These are phyloP conservation scores for Ploceus nigricollis DNA, from an alignment of 2,113 vertebrate species.

Conservation along the genomic window DNA sequence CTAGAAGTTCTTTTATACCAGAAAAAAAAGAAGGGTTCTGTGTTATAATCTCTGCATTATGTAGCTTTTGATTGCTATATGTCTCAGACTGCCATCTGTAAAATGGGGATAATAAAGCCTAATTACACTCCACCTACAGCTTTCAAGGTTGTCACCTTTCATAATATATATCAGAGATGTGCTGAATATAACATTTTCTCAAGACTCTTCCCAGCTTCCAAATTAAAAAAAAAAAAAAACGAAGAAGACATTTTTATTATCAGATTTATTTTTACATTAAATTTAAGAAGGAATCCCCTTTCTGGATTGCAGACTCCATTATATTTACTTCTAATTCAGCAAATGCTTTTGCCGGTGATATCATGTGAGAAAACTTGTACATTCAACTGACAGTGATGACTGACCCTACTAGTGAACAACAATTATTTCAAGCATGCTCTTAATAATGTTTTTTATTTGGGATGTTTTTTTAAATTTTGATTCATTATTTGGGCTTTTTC, in stretches of 20 bases:
- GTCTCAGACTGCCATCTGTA: not conserved
- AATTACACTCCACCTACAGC: conserved; percentile 21
- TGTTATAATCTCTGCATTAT: not conserved
- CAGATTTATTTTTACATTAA: not conserved
- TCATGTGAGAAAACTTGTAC: not conserved
- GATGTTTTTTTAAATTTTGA: not conserved
- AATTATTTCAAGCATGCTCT: not conserved
- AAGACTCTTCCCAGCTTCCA: not conserved
- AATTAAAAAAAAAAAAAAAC: not conserved
- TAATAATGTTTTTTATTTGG: not conserved
- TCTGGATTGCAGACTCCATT: not conserved
- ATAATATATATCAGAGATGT: not conserved
- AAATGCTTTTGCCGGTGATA: not conserved
- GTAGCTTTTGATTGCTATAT: not conserved
- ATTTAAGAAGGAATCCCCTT: not conserved
- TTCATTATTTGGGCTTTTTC: not conserved
- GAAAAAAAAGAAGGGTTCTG: not conserved
- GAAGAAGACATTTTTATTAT: not conserved
- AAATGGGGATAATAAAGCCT: conserved; percentile 19
- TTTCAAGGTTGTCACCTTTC: conserved; percentile 31
- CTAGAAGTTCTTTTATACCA: not conserved
- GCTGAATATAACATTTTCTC: not conserved
- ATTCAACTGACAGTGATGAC: not conserved
- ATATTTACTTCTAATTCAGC: not conserved
- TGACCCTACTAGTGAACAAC: not conserved